Base-by-base conservation (phyloP, 2,113 vertebrate species). In the Vanacampus margaritifer region DNA sequence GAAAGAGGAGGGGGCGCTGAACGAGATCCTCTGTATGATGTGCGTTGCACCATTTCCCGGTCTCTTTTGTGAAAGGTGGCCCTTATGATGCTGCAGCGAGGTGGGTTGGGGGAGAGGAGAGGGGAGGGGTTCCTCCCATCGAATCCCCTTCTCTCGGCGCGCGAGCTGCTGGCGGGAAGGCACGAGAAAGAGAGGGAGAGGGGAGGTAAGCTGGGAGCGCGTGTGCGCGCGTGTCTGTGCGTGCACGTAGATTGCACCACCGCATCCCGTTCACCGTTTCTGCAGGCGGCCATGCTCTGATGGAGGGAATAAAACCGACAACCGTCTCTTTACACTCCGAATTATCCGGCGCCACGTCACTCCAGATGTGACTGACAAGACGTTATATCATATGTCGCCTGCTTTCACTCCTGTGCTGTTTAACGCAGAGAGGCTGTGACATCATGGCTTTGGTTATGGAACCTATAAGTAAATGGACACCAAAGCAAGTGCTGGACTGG, bases 391-490 rank as follows among this genome's bases (percentile, higher is more conserved):
- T 32, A 84, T 85, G 83, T 78, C 77, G 84, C 82, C 87, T 50
- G 84, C 84, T 75, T 88, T 73, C 76, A 86, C 76, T 75, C 68
- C 87, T 91, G 83, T 81, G 91, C 90, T 39, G 83, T 80, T 88
- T 77, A 87, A 36, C 86, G 71, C 83, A 80, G 89, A 92, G 87
- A 92, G 86, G 93, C 92, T 89, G 91, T 94, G 90, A 91, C 91
- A 91, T 90, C 90, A 95, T 95, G 94, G 94, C 94, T 91, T 88
- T 95, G 87, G 92, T 95, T 84, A 95, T 93, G 91, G 93, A 96
- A 92, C 93, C 94, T 90, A 95, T 95, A 92, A 94, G 92, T 91
- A 97, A 96, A 94, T 94, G 94, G 94, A 94, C 91, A 83, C 91
- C 91, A 89, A 94, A 95, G 92, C 93, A 95, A 89, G 94, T 95